phyloP scores from a whole-genome alignment of 1,140 invertebrate genomes.

The Tyrophagus putrescentiae region DNA sequence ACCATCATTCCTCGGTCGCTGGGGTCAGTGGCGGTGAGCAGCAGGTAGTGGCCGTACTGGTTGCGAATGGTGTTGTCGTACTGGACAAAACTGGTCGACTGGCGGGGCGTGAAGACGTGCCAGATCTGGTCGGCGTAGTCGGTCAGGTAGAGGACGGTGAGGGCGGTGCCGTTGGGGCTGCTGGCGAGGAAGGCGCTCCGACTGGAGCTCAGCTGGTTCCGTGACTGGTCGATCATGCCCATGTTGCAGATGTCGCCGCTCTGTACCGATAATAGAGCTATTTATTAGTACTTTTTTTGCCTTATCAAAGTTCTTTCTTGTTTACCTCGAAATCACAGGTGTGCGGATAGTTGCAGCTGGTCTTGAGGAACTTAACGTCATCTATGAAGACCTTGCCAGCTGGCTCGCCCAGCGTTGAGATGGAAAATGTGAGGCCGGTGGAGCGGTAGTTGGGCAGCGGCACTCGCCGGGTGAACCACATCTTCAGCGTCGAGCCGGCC shows the following conservation, averaged over 20 bases:
- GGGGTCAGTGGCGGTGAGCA: not conserved
- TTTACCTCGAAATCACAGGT: slow-evolving; percentile 9
- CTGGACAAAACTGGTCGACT: not conserved
- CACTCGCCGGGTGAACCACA: not conserved
- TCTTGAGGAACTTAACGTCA: not conserved
- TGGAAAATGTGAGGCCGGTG: not conserved
- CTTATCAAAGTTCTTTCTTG: no score
- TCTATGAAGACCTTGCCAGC: not conserved
- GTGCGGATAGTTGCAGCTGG: not conserved
- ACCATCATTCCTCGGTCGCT: not conserved
- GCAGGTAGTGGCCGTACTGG: not conserved
- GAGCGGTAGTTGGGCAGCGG: no score
- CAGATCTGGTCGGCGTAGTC: not conserved
- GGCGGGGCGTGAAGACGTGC: not conserved
- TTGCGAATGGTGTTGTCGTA: not conserved
- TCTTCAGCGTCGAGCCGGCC: not conserved
- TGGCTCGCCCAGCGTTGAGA: not conserved
- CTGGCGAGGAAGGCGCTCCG: slow-evolving; percentile 30
- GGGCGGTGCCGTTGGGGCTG: not conserved
- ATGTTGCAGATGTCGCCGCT: not conserved
- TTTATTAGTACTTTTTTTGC: no score
- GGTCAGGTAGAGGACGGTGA: not conserved
- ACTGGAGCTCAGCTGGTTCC: not conserved
- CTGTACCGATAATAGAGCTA: not conserved
- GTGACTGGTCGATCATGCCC: not conserved